These are phyloP conservation scores for Hedya salicella DNA, from an alignment of 2,888 invertebrate genomes.

Conservation along the genomic window DNA sequence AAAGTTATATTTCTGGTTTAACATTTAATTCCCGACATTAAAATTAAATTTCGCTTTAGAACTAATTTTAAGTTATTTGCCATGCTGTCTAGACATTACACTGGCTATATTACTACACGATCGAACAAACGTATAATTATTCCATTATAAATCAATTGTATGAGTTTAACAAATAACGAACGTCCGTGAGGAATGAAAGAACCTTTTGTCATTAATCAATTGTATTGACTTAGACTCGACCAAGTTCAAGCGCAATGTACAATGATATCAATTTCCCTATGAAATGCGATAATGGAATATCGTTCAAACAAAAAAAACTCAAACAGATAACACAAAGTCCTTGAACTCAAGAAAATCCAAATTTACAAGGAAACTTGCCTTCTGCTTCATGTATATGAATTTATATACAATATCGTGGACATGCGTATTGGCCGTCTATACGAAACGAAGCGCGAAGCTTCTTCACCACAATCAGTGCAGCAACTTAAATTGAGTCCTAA, in stretches of 20 bases:
- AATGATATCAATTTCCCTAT: conserved; percentile 49
- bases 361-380: conserved; percentile 81
- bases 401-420: conserved; percentile 81
- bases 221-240: conserved; percentile 18
- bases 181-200: conserved; percentile 12
- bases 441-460: conserved; percentile 79
- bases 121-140: background rate
- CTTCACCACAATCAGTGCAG: conserved; percentile 64
- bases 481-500: conserved; percentile 60
- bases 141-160: background rate
- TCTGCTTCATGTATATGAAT: conserved; percentile 65
- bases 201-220: conserved; percentile 32
- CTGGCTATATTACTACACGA: background rate
- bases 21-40: too few relatives aligned
- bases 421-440: conserved; percentile 83
- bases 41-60: too few relatives aligned
- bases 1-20: too few relatives aligned
- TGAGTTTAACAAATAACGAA: conserved; percentile 19
- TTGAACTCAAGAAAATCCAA: conserved; percentile 82
- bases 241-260: conserved; percentile 25
- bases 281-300: conserved; percentile 59
- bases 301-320: conserved; percentile 65
- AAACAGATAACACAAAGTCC: conserved; percentile 78
- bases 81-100: background rate
- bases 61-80: too few relatives aligned